phyloP scores from a whole-genome alignment of 2,797 vertebrate genomes.

The Gymnoscopelus microlampas region DNA sequence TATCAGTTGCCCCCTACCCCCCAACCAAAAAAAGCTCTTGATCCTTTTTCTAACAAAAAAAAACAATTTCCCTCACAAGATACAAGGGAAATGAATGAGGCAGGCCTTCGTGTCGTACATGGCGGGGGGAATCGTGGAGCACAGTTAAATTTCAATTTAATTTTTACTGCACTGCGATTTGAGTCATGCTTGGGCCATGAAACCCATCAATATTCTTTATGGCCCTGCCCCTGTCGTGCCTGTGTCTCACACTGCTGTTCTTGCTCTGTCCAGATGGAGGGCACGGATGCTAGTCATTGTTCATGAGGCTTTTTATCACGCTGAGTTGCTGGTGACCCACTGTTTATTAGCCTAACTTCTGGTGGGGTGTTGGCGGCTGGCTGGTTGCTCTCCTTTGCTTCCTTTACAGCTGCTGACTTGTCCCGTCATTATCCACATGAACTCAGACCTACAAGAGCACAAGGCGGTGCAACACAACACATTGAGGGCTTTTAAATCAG shows the following conservation, averaged over 20 bases:
- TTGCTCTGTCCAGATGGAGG: conserved; percentile 69
- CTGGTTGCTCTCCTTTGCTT: conserved; percentile 41
- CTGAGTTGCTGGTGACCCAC: conserved; percentile 64
- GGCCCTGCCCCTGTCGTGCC: conserved; percentile 32
- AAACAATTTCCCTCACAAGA: conserved; percentile 70
- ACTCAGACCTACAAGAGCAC: no score
- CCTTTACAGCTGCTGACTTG: conserved; percentile 66
- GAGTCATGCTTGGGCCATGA: conserved; percentile 17
- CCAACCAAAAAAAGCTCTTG: conserved; percentile 26
- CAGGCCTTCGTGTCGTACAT: not conserved
- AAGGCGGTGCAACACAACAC: no score
- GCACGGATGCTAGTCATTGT: conserved; percentile 68
- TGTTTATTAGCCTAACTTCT: conserved; percentile 75
- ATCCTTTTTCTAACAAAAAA: conserved; percentile 53
- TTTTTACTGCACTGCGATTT: conserved; percentile 48
- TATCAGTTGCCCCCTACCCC: conserved; percentile 13
- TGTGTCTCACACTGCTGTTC: conserved; percentile 49
- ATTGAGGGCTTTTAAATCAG: no score
- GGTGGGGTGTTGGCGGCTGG: conserved; percentile 43
- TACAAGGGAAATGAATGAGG: conserved; percentile 54
- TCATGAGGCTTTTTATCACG: conserved; percentile 70
- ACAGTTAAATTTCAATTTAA: conserved; percentile 48
- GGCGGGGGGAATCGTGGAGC: conserved; percentile 30
- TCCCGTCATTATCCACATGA: conserved; percentile 42
- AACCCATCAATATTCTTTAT: conserved; percentile 71